Evolutionary conservation across 2,888 invertebrate species (phyloP).

Genomic region (Prosapia bicincta): DNA sequence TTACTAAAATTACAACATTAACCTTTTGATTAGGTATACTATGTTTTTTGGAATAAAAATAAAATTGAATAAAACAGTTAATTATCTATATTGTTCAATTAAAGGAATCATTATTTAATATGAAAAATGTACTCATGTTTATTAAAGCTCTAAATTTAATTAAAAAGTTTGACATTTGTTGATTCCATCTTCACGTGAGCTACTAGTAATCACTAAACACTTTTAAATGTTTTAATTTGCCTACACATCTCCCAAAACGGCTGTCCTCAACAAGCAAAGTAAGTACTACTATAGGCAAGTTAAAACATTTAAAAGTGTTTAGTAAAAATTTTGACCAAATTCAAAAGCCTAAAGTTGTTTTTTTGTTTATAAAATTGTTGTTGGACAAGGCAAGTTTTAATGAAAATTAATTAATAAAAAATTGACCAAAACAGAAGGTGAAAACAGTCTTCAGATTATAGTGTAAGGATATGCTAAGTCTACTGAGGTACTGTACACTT

Average conservation of each 20-base stretch:
- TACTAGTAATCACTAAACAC: no score
- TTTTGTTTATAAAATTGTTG: not conserved
- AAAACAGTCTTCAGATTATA: not conserved
- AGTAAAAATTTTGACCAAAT: not conserved
- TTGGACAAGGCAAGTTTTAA: not conserved
- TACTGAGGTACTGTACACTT: constrained; percentile 7
- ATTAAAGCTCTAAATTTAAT: not conserved
- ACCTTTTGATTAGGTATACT: no score
- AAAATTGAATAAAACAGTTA: no score
- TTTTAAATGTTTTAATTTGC: no score
- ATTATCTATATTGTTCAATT: no score
- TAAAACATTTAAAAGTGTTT: no score
- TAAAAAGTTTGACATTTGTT: no score
- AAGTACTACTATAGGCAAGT: no score
- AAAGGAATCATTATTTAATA: not conserved
- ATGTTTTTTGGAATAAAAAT: not conserved
- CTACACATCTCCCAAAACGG: no score
- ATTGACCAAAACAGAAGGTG: not conserved
- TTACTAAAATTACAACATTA: no score
- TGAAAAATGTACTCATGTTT: not conserved
- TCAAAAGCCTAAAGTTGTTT: not conserved
- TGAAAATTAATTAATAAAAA: not conserved
- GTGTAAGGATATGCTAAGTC: constrained; percentile 3
- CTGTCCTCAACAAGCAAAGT: no score
- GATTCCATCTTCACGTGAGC: no score